Evolutionary conservation across 2,888 invertebrate genomes (phyloP), one percentile per base, ranked within the genome.

Genomic region (Seira sanloemensis): DNA sequence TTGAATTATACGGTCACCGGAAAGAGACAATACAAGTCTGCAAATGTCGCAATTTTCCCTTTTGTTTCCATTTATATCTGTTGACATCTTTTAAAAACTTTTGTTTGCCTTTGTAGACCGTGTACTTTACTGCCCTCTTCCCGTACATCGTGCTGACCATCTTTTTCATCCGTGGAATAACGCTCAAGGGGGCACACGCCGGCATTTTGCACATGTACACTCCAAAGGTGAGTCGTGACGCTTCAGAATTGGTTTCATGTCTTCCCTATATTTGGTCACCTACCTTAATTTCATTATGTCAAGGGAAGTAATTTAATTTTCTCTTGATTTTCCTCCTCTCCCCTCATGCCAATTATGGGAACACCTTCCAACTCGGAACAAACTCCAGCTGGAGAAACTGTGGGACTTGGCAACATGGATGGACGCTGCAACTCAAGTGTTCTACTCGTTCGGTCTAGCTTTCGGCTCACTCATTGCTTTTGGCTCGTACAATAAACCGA

Each of bases 381-480:
- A n/a, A n/a, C n/a, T 91, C 23, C 92, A 97, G 97, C 93, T 97
- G 90, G 95, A 96, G 88, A 97, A 96, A 90, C 93, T 98, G 19
- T 92, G 94, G 68, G 94, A 97, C 90, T 97, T 98, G 0, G 96
- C 95, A 2, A 97, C 98, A 0, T 98, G 98, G 98, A 92, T 98
- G 90, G 98, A 98, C 91, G 98, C 98, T 1, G 98, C 98, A 0
- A 98, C 98, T 0, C 98, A 98, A 92, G 98, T 98, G 1, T 98
- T 98, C 93, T 98, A 98, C 92, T 97, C 97, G 0, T 97, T 97
- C 91, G 98, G 98, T 1, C 92, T 98, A 83, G 98, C 97, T 4
- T 98, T 98, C 91, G 98, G 98, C 1, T 98, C 97, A 0, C 93
- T 98, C 82, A 97, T 98, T 90, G 97, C 98, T 0, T 98, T 98